Evolutionary conservation across 2,113 vertebrate species (phyloP), one percentile per base, ranked within the genome.

Genomic region (Nesoenas mayeri): DNA sequence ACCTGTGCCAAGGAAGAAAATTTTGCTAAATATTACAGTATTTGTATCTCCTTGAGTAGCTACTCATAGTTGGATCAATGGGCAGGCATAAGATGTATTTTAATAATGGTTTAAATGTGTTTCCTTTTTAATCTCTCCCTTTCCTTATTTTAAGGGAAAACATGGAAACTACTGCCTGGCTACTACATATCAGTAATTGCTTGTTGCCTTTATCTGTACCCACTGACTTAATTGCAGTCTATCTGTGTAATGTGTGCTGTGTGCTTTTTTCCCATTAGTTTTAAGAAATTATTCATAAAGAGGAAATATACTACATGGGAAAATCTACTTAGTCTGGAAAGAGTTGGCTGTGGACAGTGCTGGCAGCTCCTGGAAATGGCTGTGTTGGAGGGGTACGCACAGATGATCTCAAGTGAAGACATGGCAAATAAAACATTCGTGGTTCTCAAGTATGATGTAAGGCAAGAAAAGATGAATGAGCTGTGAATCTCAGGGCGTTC

Each of bases 1-100:
- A 89, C 81, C 53, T 85, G 50, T 92, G 89, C 69, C 89, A 94
- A 89, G 44, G 70, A 72, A 87, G 66, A 85, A 87, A 95, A 75
- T 32, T 38, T 92, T 61, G 88, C 34, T 85, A 92, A 95, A 92
- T 89, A 85, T 95, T 89, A 15, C 11, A 3, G 24, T 79, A 72
- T 93, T 79, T 89, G 22, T 70, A 47, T 82, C 80, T 72, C 31
- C 61, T 91, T 77, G 72, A 94, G 69, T 25, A 82, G 78, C 89
- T 89, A 89, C 36, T 64, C 58, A 56, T 12, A 16, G 34, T 51
- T 61, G 60, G 25, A 60, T 62, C 91, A 91, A 64, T 44, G 77
- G 48, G 54, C 61, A 84, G 53, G 44, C 65, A 56, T 58, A 66
- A 75, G 0, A 0, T 74, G 32, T 31, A 28, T 91, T 75, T 92